A percentile compares a stretch with the other conserved stretches of the same genome.
phyloP scores from a whole-genome alignment of 2,797 vertebrate species.

The Leptoclinus maculatus region DNA sequence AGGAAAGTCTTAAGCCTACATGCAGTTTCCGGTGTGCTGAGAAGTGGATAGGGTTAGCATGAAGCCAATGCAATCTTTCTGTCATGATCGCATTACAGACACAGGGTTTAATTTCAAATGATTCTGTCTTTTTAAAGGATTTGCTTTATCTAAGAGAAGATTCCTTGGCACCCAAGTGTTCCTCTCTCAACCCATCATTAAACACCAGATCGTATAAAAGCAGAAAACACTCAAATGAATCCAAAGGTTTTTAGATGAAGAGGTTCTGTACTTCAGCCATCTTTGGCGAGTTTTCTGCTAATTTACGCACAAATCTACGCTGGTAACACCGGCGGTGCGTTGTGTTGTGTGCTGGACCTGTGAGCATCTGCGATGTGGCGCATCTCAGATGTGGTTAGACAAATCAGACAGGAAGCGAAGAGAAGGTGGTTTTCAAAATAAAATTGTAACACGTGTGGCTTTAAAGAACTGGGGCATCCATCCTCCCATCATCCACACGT shows the following conservation, averaged over 20 bases:
- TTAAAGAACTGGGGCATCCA: too few relatives aligned
- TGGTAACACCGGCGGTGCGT: conserved; percentile 43
- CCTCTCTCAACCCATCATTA: not conserved
- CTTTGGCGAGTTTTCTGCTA: conserved; percentile 58
- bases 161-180: too few relatives aligned
- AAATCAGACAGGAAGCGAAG: conserved; percentile 25
- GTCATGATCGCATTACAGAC: not conserved
- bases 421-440: conserved; percentile 53
- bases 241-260: not conserved
- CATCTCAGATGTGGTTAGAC: conserved; percentile 56
- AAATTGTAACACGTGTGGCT: not conserved
- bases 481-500: not conserved
- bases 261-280: conserved; percentile 44
- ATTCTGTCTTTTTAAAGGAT: not conserved
- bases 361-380: conserved; percentile 77
- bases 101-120: not conserved
- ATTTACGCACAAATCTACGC: conserved; percentile 64
- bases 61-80: not conserved
- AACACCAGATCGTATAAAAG: not conserved
- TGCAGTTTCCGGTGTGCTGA: not conserved
- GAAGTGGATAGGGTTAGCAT: not conserved
- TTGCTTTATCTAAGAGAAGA: not conserved
- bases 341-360: conserved; percentile 64
- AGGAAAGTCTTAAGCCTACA: not conserved
- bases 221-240: conserved; percentile 6